phyloP scores from a whole-genome alignment of 2,888 invertebrate genomes.

The Papilio protenor region DNA sequence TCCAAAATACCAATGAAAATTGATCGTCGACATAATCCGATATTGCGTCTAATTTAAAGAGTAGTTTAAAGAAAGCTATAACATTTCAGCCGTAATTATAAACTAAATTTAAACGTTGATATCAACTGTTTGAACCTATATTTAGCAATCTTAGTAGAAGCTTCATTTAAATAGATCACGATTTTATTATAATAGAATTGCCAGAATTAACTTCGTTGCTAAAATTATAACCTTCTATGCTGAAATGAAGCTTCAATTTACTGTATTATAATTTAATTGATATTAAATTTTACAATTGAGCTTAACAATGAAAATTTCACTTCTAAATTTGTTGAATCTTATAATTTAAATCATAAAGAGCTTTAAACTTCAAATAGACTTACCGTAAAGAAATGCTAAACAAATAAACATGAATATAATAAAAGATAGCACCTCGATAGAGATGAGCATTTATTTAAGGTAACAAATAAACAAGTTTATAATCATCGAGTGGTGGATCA shows the following conservation, averaged over 20 bases:
- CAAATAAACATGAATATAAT: background rate
- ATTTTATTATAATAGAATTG: background rate
- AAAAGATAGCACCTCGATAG: background rate
- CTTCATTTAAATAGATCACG: background rate
- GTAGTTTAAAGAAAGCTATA: background rate
- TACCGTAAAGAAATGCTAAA: background rate
- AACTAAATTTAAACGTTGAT: background rate
- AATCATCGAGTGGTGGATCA: conserved; percentile 18
- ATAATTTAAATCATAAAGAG: too few relatives aligned
- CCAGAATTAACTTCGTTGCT: background rate
- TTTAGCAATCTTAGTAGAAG: background rate
- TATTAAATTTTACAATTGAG: background rate
- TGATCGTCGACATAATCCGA: background rate
- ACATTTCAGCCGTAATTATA: background rate
- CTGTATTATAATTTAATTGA: background rate
- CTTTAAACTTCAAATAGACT: background rate
- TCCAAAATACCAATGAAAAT: conserved; percentile 21
- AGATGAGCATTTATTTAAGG: background rate
- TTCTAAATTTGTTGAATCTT: too few relatives aligned
- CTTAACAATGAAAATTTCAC: background rate
- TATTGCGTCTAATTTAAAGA: conserved; percentile 3
- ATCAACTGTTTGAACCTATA: background rate
- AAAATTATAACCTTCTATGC: background rate
- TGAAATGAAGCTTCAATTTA: background rate
- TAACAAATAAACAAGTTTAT: conserved; percentile 18